Base-by-base conservation (phyloP, 2,113 vertebrate species). In the Podarcis cretensis region DNA sequence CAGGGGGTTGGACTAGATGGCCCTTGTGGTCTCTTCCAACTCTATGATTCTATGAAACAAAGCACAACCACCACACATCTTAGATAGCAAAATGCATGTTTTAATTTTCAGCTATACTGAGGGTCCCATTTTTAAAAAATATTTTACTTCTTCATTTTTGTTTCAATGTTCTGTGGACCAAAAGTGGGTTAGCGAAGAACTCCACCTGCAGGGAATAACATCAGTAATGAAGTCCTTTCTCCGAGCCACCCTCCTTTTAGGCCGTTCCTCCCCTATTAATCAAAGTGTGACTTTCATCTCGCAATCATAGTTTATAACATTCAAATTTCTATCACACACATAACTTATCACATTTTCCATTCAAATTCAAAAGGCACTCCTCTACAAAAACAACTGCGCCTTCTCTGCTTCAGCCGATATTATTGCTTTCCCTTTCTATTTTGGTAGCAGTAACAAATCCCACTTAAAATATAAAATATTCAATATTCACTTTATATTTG, bases 161-260 rank as follows among this genome's bases (percentile, higher is more conserved):
- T 78, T 83, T 71, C 74, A 83, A 35, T 1, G 2, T 25, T 77
- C 89, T 63, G 35, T 87, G 71, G 77, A 86, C 63, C 83, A 87
- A 48, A 87, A 83, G 65, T 78, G 78, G 63, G 85, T 83, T 87
- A 90, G 30, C 32, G 27, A 63, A 90, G 63, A 83, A 48, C 48
- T 48, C 48, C 27, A 78, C 66, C 84, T 71, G 75, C 43, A 21
- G 81, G 73, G 59, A 76, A 77, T 68, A 88, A 48, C 40, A 88
- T 83, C 27, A 83, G n/a, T 77, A 83, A 69, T 35, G 2, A 77
- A 83, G 20, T 83, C 73, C 21, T 30, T 32, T 68, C 32, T 13
- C n/a, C 9, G 9, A 48, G 48, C 48, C 48, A 48, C 48, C 30
- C 32, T 81, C n/a, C 18, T 59, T 74, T 65, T 35, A 32, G 65